Percentiles rank a stretch among this genome's conserved stretches.
phyloP scores from a whole-genome alignment of 23 tunicate species.

The Halocynthia roretzi region DNA sequence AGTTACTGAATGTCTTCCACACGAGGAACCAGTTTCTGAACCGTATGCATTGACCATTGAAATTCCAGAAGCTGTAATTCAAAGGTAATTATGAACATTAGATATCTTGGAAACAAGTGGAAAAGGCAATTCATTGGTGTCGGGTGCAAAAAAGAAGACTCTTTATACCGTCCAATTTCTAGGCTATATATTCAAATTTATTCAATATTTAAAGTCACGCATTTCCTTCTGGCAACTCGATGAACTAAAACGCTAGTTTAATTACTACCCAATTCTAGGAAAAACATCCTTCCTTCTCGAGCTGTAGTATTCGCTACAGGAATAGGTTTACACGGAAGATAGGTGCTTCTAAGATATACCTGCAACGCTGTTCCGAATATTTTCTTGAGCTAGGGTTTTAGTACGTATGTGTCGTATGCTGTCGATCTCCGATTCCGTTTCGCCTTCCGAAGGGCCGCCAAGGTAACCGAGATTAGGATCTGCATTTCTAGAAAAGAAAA shows the following conservation, averaged over 20 bases:
- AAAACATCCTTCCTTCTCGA: too few species aligned
- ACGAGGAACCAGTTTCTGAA: slow-evolving; percentile 26
- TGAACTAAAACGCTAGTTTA: too few species aligned
- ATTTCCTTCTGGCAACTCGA: too few species aligned
- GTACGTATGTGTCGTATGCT: slow-evolving; percentile 14
- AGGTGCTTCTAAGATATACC: slow-evolving; percentile 6
- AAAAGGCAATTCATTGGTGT: too few species aligned
- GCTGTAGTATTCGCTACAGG: too few species aligned
- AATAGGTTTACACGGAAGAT: too few species aligned
- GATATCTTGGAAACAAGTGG: too few species aligned
- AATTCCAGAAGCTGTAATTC: slow-evolving; percentile 47
- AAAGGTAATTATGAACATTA: not conserved
- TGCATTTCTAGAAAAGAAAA: slow-evolving; percentile 19
- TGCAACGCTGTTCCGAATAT: slow-evolving; percentile 47
- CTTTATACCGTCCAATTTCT: not conserved
- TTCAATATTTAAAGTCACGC: not conserved
- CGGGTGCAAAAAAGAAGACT: too few species aligned
- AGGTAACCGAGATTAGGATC: slow-evolving; percentile 38
- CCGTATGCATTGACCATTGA: slow-evolving; percentile 84
- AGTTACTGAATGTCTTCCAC: slow-evolving; percentile 17
- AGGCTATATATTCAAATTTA: not conserved
- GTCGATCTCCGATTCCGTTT: slow-evolving; percentile 38
- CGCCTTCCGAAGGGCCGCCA: slow-evolving; percentile 44
- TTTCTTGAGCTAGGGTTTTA: slow-evolving; percentile 3
- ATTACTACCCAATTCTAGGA: too few species aligned